phyloP scores from a whole-genome alignment of 2,113 vertebrate species.

The zebrafish (Danio rerio) region DNA sequence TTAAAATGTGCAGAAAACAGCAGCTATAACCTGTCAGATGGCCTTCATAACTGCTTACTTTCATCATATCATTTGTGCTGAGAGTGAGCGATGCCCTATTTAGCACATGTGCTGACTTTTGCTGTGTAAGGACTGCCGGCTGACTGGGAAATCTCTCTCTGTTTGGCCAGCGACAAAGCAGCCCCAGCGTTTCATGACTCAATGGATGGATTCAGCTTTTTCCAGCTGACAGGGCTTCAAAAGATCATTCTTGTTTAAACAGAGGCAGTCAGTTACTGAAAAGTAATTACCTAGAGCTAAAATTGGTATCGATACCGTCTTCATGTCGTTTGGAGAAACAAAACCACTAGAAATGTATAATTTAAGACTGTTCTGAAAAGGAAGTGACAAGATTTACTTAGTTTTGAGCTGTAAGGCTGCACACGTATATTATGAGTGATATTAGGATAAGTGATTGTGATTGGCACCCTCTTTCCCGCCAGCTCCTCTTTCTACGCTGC shows the following conservation, averaged over 20 bases:
- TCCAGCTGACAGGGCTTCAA: background rate
- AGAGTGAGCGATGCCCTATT: background rate
- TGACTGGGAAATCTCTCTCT: background rate
- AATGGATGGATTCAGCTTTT: background rate
- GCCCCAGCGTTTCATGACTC: background rate
- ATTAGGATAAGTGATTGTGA: background rate
- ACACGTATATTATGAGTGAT: background rate
- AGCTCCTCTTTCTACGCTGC: conserved; percentile 89
- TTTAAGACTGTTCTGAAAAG: background rate
- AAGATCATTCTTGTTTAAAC: background rate
- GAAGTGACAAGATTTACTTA: background rate
- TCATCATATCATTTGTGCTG: background rate
- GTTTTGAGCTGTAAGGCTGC: background rate
- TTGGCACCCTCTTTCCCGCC: conserved; percentile 39
- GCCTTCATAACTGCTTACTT: background rate
- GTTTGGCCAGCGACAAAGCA: conserved; percentile 18
- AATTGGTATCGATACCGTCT: background rate
- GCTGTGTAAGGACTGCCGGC: background rate
- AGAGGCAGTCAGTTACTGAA: background rate
- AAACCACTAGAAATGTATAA: background rate
- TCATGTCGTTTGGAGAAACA: background rate
- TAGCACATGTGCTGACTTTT: background rate
- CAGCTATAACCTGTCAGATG: background rate
- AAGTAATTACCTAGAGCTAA: background rate
- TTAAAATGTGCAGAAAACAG: background rate